Base-by-base conservation (phyloP, 2,797 vertebrate species). In the Tamandua tetradactyla region DNA sequence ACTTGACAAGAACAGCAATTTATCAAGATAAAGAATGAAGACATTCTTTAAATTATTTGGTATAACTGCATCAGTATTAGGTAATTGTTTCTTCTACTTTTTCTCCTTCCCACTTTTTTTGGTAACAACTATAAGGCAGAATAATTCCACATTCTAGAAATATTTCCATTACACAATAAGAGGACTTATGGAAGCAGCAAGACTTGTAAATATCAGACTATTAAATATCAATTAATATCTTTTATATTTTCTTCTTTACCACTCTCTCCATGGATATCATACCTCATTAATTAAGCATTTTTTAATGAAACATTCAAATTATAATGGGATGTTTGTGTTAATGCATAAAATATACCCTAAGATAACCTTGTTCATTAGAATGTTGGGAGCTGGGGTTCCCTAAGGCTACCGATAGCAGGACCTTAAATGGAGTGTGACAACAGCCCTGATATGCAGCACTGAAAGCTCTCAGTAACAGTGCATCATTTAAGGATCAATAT, bases 301-400 rank as follows among this genome's bases (percentile, higher is more conserved):
- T 96, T 97, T 95, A 91, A 92, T 57, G n/a, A 94, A 87, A 94
- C 15, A 59, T 79, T 97, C 96, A 83, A 3, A 49, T 0, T 86
- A 1, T 91, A 93, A 94, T 52, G 59, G 5, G 1, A 92, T 81
- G 18, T 42, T 89, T 37, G 74, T n/a, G 92, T 96, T 84, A 88
- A 87, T 84, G 30, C 68, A 72, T 69, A 93, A 96, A 94, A 95
- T 79, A 87, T 35, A 69, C 6, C 74, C 2, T 87, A 14, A 84
- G 32, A 95, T 96, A 94, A 93, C 2, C 10, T 1, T 97, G 44
- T 89, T 74, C 93, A 22, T 96, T 96, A 94, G 4, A 42, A 35
- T 81, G 82, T 22, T 93, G 35, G 6, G 22, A 90, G 96, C 92
- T 30, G 0, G 83, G 95, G 81, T 69, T 18, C 2, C 72, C 20